Evolutionary conservation across 2,888 invertebrate genomes (phyloP).

Genomic region (Congeria kusceri): DNA sequence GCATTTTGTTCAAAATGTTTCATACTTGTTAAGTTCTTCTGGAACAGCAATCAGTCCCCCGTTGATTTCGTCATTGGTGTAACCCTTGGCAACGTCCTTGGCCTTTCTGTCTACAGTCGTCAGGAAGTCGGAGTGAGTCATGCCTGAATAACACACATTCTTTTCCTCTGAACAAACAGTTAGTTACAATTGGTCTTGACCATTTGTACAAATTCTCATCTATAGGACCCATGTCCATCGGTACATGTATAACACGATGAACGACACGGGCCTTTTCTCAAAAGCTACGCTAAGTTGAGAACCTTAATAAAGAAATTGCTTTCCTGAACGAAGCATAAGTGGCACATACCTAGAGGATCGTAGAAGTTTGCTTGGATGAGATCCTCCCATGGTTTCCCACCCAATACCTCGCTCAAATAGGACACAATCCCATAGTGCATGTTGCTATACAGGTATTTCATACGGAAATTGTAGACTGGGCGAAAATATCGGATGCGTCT

Average conservation of each 20-base stretch:
- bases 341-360: constrained; percentile 70
- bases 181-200: too few species aligned
- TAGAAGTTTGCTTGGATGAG: constrained; percentile 74
- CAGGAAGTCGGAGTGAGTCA: constrained; percentile 77
- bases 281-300: too few species aligned
- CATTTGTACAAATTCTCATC: too few species aligned
- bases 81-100: constrained; percentile 73
- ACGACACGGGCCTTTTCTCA: too few species aligned
- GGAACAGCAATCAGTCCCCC: constrained; percentile 60
- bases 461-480: constrained; percentile 71
- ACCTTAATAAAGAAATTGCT: too few species aligned
- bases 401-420: constrained; percentile 75
- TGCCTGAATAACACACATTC: constrained; percentile 48
- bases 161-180: too few species aligned
- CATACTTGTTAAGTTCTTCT: constrained; percentile 64
- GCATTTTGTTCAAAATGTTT: too few species aligned
- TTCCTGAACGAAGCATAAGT: too few species aligned
- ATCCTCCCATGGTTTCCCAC: constrained; percentile 78
- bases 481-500: constrained; percentile 62
- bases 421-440: constrained; percentile 81
- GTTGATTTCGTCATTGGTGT: constrained; percentile 63
- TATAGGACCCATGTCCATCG: too few species aligned
- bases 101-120: constrained; percentile 55
- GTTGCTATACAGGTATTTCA: constrained; percentile 78
- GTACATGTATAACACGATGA: too few species aligned